Base-by-base conservation (phyloP, 2,888 invertebrate species). In the Eutolmus rufibarbis region DNA sequence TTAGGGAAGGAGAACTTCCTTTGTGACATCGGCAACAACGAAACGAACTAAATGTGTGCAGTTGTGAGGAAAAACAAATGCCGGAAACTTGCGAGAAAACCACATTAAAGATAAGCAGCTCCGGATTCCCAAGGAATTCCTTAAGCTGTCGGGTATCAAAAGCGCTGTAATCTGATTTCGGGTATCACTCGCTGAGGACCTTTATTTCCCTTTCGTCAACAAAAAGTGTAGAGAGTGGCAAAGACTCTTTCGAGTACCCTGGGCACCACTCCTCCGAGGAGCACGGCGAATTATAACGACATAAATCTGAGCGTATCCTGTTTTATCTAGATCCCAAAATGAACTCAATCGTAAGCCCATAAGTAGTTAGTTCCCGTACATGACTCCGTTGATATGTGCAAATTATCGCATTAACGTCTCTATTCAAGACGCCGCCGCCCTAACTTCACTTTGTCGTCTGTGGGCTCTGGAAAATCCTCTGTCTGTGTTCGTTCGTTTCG, bases 301-400 rank as follows among this genome's bases (percentile, higher is more conserved):
- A 85, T 85, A 85, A 85, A 85, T 85, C 85, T 85, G 74, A 85
- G 85, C 74, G 74, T 51, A 85, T 85, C 85, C 85, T 28, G 74
- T 46, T 74, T 85, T 85, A 85, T 85, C 85, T 74, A 85, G 85
- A 85, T 85, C 85, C 74, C 46, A 16, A 85, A 85, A 85, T 85
- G 85, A 85, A 85, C 85, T 85, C 85, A 85, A 85, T 85, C 85
- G 85, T 85, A 85, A 85, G 85, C 85, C 85, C 85, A 85, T 85
- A 85, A 85, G 85, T 85, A 85, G 85, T 85, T 85, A 85, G 85
- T 85, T 85, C 74, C 85, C 85, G 85, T 85, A 85, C 85, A 85
- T 85, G 85, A 85, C 85, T 85, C 31, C 85, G 74, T 74, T 85
- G 85, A 85, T 85, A 85, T 85, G 85, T 85, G 85, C 85, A 85